phyloP scores from a whole-genome alignment of 2,888 invertebrate genomes.

The Philereme vetulata region DNA sequence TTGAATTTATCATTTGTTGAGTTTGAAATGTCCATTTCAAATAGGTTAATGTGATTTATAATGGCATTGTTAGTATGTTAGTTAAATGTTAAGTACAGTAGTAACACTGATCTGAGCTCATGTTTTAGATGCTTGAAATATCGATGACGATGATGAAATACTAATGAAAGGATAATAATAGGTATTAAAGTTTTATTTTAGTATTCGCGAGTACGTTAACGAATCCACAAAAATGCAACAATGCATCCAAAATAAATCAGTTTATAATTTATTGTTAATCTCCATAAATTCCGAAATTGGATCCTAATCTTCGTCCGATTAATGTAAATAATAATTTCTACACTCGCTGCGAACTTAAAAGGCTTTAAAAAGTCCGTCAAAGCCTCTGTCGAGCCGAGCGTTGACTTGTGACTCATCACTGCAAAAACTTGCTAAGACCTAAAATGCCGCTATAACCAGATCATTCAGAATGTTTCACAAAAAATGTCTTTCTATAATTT shows the following conservation, averaged over 20 bases:
- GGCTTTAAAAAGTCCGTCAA: conserved; percentile 40
- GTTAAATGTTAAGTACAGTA: background rate
- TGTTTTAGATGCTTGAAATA: background rate
- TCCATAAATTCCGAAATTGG: conserved; percentile 23
- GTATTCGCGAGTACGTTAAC: too few relatives aligned
- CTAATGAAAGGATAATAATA: too few relatives aligned
- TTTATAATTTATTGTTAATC: conserved; percentile 23
- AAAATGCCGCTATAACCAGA: conserved; percentile 46
- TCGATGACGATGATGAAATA: too few relatives aligned
- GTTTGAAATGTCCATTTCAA: conserved; percentile 12
- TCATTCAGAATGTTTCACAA: background rate
- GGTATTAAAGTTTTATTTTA: too few relatives aligned
- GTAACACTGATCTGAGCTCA: too few relatives aligned
- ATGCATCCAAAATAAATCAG: conserved; percentile 1
- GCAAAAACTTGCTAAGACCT: conserved; percentile 56
- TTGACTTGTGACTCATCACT: conserved; percentile 72
- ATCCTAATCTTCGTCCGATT: conserved; percentile 28
- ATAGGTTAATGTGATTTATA: conserved; percentile 11
- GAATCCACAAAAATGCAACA: background rate
- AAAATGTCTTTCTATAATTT: too few relatives aligned
- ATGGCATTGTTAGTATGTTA: background rate
- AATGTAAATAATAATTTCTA: conserved; percentile 37
- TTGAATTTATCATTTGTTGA: conserved; percentile 30
- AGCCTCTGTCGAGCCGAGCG: conserved; percentile 46
- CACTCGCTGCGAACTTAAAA: conserved; percentile 41